Conservation (phyloP, 2,888 invertebrate species). For the Cremastobaeus sp. region DNA sequence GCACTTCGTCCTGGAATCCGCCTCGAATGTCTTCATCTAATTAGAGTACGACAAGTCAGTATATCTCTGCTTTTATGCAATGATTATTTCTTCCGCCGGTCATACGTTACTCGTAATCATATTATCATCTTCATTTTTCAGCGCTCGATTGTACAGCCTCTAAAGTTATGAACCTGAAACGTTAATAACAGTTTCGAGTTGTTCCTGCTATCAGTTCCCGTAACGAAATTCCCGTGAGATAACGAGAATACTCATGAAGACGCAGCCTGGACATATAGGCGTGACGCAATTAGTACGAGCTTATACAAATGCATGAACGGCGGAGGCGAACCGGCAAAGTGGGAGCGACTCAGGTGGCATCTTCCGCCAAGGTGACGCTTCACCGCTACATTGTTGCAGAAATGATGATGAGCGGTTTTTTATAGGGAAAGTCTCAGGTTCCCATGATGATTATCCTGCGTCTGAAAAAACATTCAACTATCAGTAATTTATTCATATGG, state of each 20-base stretch:
- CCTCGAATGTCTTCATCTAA: constrained; percentile 25
- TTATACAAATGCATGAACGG: constrained; percentile 39
- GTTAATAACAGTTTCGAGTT: constrained; percentile 52
- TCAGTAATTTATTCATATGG: too few relatives aligned
- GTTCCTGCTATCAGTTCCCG: constrained; percentile 52
- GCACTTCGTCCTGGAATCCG: constrained; percentile 4
- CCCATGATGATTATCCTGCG: constrained; percentile 20
- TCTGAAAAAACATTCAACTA: too few relatives aligned
- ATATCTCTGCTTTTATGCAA: constrained; percentile 20
- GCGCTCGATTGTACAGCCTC: constrained; percentile 32
- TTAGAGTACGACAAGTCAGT: constrained; percentile 42
- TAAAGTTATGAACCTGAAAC: constrained; percentile 50
- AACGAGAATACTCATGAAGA: constrained; percentile 49
- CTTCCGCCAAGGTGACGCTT: constrained; percentile 48
- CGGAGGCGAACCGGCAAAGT: constrained; percentile 21
- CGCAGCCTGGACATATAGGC: constrained; percentile 53
- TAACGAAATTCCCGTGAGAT: constrained; percentile 57
- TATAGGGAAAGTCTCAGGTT: constrained; percentile 34
- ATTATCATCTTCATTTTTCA: constrained; percentile 50
- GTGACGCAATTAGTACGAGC: constrained; percentile 58
- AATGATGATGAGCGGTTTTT: constrained; percentile 41
- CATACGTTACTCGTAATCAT: constrained; percentile 49
- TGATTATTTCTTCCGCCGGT: constrained; percentile 38
- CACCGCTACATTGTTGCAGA: neutral
- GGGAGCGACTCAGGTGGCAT: constrained; percentile 55